Percentiles rank a stretch among this genome's conserved stretches.
Conservation (phyloP, 1,140 invertebrate genomes). For the roundworm (Caenorhabditis elegans) region WBcel235 BX284604.4:4105001-4105500, state of each 20-base stretch:
- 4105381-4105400: no score
- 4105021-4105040: slow-evolving; percentile 17
- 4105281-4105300: not conserved
- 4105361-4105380: no score
- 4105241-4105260: no score
- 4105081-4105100: slow-evolving; percentile 38
- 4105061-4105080: slow-evolving; percentile 54
- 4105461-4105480: no score
- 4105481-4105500: no score
- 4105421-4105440: not conserved
- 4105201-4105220: not conserved
- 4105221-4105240: no score
- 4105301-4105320: not conserved
- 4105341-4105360: not conserved
- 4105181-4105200: not conserved
- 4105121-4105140: not conserved
- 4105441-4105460: not conserved
- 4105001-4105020: not conserved
- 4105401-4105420: not conserved
- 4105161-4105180: slow-evolving; percentile 1
- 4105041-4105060: slow-evolving; percentile 59
- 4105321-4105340: no score
- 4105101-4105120: not conserved
- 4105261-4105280: no score
- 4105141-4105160: slow-evolving; percentile 8